Base-by-base conservation (phyloP, 2,888 invertebrate species). In the Melipona beecheii region DNA sequence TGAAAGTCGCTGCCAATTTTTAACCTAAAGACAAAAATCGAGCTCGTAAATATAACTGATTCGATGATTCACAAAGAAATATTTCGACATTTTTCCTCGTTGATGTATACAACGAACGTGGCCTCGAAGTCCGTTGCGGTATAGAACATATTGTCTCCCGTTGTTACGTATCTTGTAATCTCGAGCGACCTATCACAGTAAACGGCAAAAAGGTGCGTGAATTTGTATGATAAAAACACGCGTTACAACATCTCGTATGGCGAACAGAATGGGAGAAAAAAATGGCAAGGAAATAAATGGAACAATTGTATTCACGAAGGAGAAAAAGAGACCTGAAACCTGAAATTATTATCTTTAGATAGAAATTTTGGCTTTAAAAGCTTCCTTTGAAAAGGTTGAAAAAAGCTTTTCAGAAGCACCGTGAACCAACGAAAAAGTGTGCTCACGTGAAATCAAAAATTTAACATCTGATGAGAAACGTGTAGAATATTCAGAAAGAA, bases 81-180 rank as follows among this genome's bases (percentile, higher is more conserved):
- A 82, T 84, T 83, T 82, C 83, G 83, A 84, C 75, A 78, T 84
- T 83, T 68, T 75, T 78, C 82, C 62, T 83, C 52, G 68, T 80
- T 50, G 69, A 64, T 27, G 73, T 70, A 79, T 72, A 75, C 84
- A 72, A 81, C 19, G 66, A 69, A 72, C 58, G 74, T 84, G 84
- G 66, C 86, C 86, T 86, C 85, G 86, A 79, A 71, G 73, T 60
- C 58, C 49, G 31, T 36, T 76, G 56, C 73, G 66, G 66, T 76
- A 62, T 60, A 70, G 43, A 77, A n/a, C 56, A 58, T 72, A 84
- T 80, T 84, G 76, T 80, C 69, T 77, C 65, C 66, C 74, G 68
- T 72, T 84, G 76, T 73, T 80, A 76, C 78, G 81, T 86, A 60
- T 50, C 43, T 52, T 36, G 27, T 58, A 66, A 36, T 72, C 75